Base-by-base conservation (phyloP, 1,140 invertebrate genomes). In the Pogonognathellus flavescens region DNA sequence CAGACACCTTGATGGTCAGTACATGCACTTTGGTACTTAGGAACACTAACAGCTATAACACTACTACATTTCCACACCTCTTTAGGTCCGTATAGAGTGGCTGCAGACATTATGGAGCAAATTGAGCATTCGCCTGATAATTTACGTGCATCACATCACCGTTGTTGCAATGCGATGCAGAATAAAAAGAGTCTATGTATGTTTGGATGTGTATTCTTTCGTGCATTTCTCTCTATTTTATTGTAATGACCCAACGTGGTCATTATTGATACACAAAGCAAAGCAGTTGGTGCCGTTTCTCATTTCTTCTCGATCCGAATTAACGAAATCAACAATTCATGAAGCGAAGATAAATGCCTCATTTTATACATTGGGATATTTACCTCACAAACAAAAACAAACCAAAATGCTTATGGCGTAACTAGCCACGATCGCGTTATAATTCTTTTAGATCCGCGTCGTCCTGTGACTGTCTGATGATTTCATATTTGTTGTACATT, bases 281-380 rank as follows among this genome's bases (percentile, higher is more conserved):
- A 14, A 76, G 59, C 31, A 76, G 70, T 76, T 50, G 41, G 53
- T 57, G 53, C 53, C n/a, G 53, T 57, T 57, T 2, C 31, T 11
- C 70, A 13, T 41, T 49, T 76, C 25, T 76, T 14, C 66, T 72
- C 25, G n/a, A 41, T 49, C 70, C 31, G 70, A 57, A 84, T 84
- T 84, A 84, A 84, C 49, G 83, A 60, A 84, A 57, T 84, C 83
- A 84, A 60, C 83, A 70, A 84, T 22, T 20, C 83, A 84, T 84
- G 83, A 84, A 84, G 83, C 83, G 83, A 76, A 62, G 66, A 84
- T 84, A 84, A 84, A 84, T 84, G 62, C 53, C 72, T 83, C 31
- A 76, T 76, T 76, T 49, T 76, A 16, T 31, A 76, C 49, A 18
- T 31, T 76, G 13, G n/a, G 49, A 76, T 76, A n/a, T n/a, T 50